phyloP scores from a whole-genome alignment of 2,888 invertebrate species.

The Melanostoma mellinum region DNA sequence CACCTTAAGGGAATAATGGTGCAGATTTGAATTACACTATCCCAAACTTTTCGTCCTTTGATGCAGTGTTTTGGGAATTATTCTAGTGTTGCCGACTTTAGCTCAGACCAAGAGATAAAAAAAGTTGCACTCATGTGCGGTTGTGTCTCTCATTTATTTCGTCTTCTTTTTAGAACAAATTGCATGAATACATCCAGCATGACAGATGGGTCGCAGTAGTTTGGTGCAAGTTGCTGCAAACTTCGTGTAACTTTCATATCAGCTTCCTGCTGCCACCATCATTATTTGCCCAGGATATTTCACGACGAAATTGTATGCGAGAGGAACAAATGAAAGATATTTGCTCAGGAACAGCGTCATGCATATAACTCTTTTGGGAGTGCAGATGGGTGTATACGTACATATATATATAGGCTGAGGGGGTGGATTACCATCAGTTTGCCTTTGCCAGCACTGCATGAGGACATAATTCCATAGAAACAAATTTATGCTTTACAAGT shows the following conservation, averaged over 20 bases:
- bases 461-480: constrained; percentile 30
- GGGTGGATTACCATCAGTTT: not conserved
- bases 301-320: constrained; percentile 17
- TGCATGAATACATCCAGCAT: constrained; percentile 36
- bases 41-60: constrained; percentile 43
- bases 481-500: constrained; percentile 10
- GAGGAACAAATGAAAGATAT: constrained; percentile 51
- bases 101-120: not conserved
- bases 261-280: constrained; percentile 33
- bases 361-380: constrained; percentile 39
- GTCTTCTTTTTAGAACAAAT: constrained; percentile 19
- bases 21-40: constrained; percentile 41
- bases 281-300: constrained; percentile 30
- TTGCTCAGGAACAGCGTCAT: constrained; percentile 31
- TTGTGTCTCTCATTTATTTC: constrained; percentile 47
- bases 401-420: not conserved
- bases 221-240: constrained; percentile 38
- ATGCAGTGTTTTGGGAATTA: constrained; percentile 31
- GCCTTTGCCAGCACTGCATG: constrained; percentile 2
- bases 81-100: not conserved
- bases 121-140: constrained; percentile 14
- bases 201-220: constrained; percentile 40
- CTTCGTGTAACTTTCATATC: constrained; percentile 42
- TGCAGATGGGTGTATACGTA: not conserved
- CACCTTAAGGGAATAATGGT: constrained; percentile 22